A percentile compares a stretch with the other conserved stretches of the same genome.
Conservation (phyloP, 2,797 vertebrate genomes). For the Sebastes ruberrimus region DNA sequence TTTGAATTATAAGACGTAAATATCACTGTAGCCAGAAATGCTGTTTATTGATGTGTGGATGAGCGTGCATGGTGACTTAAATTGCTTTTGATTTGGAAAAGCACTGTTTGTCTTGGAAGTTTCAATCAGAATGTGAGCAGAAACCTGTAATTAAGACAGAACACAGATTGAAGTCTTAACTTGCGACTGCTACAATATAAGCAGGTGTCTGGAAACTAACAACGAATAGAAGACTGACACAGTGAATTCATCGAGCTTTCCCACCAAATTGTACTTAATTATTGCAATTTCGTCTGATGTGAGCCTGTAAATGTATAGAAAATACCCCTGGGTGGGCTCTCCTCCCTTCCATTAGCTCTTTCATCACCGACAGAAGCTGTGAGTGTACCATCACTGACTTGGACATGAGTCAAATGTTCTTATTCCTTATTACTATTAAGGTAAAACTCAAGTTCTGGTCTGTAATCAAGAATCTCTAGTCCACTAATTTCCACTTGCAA, state of each 20-base stretch:
- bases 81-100: slow-evolving; percentile 27
- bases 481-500: background rate
- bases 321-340: background rate
- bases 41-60: slow-evolving; percentile 6
- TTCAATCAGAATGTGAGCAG: slow-evolving; percentile 11
- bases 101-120: background rate
- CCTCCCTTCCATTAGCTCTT: background rate
- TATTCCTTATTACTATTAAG: background rate
- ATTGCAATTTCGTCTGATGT: background rate
- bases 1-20: slow-evolving; percentile 41
- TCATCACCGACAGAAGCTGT: background rate
- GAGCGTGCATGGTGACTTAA: background rate
- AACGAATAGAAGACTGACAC: background rate
- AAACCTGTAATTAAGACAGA: slow-evolving; percentile 11
- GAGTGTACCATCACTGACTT: background rate
- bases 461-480: background rate
- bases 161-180: background rate
- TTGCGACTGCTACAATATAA: background rate
- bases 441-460: background rate
- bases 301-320: background rate
- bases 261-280: background rate
- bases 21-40: slow-evolving; percentile 16
- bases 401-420: background rate
- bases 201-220: background rate
- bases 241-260: background rate